Evolutionary conservation across 2,888 invertebrate genomes (phyloP), one percentile per base, ranked within the genome.

Genomic region (Ormyrus pomaceus): DNA sequence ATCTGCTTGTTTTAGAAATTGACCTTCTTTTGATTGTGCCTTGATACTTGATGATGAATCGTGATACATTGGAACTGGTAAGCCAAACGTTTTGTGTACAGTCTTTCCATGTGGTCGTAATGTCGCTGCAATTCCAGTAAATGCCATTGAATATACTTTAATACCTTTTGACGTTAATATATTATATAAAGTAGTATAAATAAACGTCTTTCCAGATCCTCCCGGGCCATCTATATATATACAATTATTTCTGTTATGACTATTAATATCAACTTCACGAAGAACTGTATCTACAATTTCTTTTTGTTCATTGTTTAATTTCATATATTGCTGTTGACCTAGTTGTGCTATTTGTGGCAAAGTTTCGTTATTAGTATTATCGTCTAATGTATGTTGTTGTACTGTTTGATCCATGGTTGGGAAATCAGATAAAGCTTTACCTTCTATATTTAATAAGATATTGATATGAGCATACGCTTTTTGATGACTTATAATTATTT

Each of bases 61-160:
- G 11, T 56, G n/a, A 56, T 10, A 56, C 11, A 56, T 56, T 10
- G 56, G 56, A 10, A 56, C n/a, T 10, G 56, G 56, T 56, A 56
- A 56, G 11, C n/a, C 56, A 56, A 56, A 56, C 5, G 56, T 56
- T 56, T 56, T 56, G 11, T 56, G 56, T 5, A 56, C 56, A 4
- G 56, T 11, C n/a, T 56, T n/a, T 8, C 56, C 56, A 56, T 8
- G 6, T 56, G 56, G 56, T 8, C 6, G 56, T 56, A 56, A 56
- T 10, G n/a, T 10, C 6, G n/a, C n/a, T n/a, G n/a, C n/a, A n/a
- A n/a, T n/a, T n/a, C n/a, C 5, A n/a, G 11, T 56, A 56, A 56
- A 56, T 11, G n/a, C 56, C 56, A n/a, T 56, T 11, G 56, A 56
- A 56, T n/a, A 56, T 56, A 56, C 56, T 56, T 56, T 56, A 56